These are phyloP conservation scores for Paracentrotus lividus DNA, from an alignment of 53 echinoderm and acorn worm species.

Conservation along the genomic window DNA sequence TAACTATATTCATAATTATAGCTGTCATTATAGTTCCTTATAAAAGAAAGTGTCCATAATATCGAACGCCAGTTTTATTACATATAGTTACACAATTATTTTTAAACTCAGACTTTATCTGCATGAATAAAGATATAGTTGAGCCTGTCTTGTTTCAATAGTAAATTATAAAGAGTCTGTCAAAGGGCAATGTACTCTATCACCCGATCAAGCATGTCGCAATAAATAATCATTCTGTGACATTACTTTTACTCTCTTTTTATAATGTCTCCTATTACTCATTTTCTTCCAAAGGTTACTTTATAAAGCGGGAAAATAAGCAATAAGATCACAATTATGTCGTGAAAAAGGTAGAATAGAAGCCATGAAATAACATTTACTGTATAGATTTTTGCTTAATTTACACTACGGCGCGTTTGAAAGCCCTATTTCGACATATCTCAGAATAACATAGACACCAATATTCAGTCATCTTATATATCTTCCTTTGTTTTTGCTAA, in stretches of 20 bases:
- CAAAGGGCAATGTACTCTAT: constrained; percentile 3
- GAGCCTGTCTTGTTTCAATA: background rate
- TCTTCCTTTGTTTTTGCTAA: background rate
- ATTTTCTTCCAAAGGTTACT: background rate
- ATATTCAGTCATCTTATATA: background rate
- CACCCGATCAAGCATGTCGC: background rate
- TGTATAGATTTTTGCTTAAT: background rate
- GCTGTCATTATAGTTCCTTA: too few species aligned
- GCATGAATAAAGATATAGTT: background rate
- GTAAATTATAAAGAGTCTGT: background rate
- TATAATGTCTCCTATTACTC: background rate
- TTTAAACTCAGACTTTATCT: background rate
- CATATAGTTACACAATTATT: background rate
- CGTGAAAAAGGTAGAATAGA: background rate
- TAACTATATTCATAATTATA: too few species aligned
- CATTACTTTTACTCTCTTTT: background rate
- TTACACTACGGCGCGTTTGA: background rate
- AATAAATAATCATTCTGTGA: background rate
- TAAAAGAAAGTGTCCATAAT: too few species aligned
- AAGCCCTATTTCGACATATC: background rate
- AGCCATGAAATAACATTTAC: background rate
- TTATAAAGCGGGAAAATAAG: too few species aligned
- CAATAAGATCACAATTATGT: constrained; percentile 30
- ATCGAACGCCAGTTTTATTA: too few species aligned
- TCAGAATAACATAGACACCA: background rate